Evolutionary conservation across 2,888 invertebrate genomes (phyloP), one percentile per base, ranked within the genome.

Genomic region (Drosophila siamana): DNA sequence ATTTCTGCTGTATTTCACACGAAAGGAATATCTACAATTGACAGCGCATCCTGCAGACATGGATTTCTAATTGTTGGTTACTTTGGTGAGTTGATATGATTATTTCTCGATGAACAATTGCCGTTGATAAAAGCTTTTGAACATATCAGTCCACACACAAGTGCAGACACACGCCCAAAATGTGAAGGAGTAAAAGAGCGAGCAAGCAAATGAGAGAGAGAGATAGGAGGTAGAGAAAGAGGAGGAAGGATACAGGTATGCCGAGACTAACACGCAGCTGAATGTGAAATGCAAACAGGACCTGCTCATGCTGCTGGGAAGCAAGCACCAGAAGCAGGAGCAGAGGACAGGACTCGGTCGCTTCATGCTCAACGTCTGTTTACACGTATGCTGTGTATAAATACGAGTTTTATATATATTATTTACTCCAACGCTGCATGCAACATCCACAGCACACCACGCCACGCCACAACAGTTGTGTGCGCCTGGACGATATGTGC

Each of bases 391-490:
- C 89, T 87, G 79, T 87, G 86, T 77, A 85, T 87, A 85, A 89
- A 85, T 81, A 85, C 88, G 86, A 85, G 82, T 85, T 89, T 87
- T 89, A 85, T 84, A 66, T 81, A 76, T 89, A 88, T 85, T 85
- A 85, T 85, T 85, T 85, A 88, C 86, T 78, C 86, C 86, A 85
- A 82, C 74, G 82, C 70, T 82, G 88, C 85, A 64, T 55, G 55
- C 74, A 66, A 40, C 78, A 81, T 55, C 59, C 69, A 57, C 28
- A 47, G 26, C 22, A 24, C 9, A 19, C 38, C 51, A 22, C 50
- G 8, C 41, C 26, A 6, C 28, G 19, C 44, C 19, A 22, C 40
- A 15, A 19, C 43, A 15, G 44, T 8, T 24, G 30, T 63, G 38
- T 48, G 41, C 36, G 41, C 41, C 61, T 44, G 67, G 69, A 56